Base-by-base conservation (phyloP, 2,888 invertebrate species). In the Scaptomyza cyrtandrae region DNA sequence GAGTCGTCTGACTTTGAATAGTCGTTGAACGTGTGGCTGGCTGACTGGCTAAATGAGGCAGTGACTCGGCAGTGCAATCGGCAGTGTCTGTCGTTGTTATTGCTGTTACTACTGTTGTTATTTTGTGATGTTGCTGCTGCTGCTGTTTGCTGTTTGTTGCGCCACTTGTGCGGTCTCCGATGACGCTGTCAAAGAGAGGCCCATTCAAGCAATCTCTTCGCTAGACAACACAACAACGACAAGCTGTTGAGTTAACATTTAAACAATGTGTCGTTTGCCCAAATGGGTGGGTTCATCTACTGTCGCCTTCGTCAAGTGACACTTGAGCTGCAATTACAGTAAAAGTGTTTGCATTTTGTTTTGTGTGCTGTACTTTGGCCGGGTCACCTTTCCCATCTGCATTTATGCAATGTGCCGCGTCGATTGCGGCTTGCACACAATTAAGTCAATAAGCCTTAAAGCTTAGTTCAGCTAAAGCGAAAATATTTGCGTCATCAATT, bases 161-260 rank as follows among this genome's bases (percentile, higher is more conserved):
- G 75, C 75, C 79, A 79, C 76, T 82, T 85, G 87, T 79, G 83
- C 63, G 74, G 83, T 84, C 74, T 79, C 59, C 50, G 56, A 65
- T 74, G 85, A 71, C 67, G 65, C 44, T 33, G 64, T 54, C 29
- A 41, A 39, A 57, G 35, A 14, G 46, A 24, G 43, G 37, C 24
- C 56, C 59, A 65, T 37, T 65, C 19, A 56, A 41, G 61, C 76
- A 45, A 41, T 62, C 63, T 61, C 63, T 54, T 45, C 39, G 46
- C 64, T 39, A 66, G 67, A 49, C 53, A 46, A 31, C 7, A 19
- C 53, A 57, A 65, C 33, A 33, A n/a, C 35, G 19, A 37, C 68
- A 57, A 73, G 64, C 64, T 64, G 65, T 53, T 67, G 58, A 67
- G 68, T 49, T 55, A 55, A 37, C 60, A 60, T 37, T 60, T 55